phyloP scores from a whole-genome alignment of 1,140 invertebrate genomes.

The Colletes latitarsis region DNA sequence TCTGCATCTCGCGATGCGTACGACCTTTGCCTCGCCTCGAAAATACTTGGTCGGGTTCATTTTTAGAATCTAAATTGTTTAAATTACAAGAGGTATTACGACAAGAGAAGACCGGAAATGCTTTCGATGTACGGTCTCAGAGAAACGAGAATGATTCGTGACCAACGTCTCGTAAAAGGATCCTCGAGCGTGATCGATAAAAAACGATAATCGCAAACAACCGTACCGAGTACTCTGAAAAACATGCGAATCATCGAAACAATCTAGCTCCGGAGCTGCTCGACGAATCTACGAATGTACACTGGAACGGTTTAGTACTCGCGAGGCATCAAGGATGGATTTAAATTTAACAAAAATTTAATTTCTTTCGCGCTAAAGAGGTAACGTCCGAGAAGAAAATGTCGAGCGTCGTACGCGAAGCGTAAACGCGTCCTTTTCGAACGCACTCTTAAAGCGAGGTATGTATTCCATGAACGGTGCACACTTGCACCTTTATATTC shows the following conservation, averaged over 20 bases:
- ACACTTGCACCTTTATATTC: conserved; percentile 17
- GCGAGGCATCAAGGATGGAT: not conserved
- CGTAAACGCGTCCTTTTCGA: not conserved
- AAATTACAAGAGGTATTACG: too few relatives aligned
- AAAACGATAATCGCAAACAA: conserved; percentile 9
- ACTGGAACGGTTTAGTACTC: not conserved
- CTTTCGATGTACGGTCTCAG: not conserved
- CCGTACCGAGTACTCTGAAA: not conserved
- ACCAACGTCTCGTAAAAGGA: conserved; percentile 9
- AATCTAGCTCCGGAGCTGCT: not conserved
- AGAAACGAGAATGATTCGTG: not conserved
- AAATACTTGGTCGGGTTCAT: too few relatives aligned
- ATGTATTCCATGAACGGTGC: conserved; percentile 14
- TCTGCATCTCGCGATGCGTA: not conserved
- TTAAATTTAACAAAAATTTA: too few relatives aligned
- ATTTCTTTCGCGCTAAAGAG: not conserved
- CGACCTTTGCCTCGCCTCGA: conserved; percentile 16
- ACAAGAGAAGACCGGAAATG: not conserved
- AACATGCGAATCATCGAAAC: conserved; percentile 17
- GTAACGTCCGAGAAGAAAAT: not conserved
- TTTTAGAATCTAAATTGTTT: too few relatives aligned
- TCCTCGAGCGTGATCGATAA: not conserved
- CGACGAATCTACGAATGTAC: not conserved
- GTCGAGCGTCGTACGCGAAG: not conserved
- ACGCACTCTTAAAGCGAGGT: not conserved